Evolutionary conservation across 1,140 invertebrate species (phyloP).

Genomic region (Aphaenogaster rudis): DNA sequence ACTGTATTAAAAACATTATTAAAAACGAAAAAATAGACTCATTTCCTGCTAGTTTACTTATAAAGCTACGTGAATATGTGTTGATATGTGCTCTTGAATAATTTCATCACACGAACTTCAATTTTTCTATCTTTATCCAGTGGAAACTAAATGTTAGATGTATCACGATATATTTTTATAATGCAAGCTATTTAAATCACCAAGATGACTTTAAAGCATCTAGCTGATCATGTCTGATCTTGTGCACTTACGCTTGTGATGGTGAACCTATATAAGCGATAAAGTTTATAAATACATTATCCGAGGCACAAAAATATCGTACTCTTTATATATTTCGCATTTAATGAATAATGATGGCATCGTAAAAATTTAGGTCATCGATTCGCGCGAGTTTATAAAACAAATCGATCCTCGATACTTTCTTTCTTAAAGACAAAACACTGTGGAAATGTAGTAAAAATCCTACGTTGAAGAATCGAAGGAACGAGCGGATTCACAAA

Average conservation of each 20-base stretch:
- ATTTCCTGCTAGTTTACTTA: not conserved
- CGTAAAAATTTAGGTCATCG: constrained; percentile 9
- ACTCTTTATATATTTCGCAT: constrained; percentile 18
- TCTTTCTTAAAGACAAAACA: not conserved
- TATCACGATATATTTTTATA: not conserved
- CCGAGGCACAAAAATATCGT: not conserved
- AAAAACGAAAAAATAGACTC: not conserved
- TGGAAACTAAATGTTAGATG: not conserved
- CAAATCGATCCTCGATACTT: constrained; percentile 2
- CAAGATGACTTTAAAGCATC: not conserved
- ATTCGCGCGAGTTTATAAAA: not conserved
- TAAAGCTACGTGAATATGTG: not conserved
- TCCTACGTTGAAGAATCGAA: not conserved
- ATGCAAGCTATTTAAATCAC: constrained; percentile 19
- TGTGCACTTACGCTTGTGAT: not conserved
- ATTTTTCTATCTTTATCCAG: not conserved
- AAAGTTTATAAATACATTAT: constrained; percentile 26
- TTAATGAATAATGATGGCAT: constrained; percentile 30
- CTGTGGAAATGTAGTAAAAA: not conserved
- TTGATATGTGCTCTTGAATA: not conserved
- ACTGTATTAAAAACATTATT: not conserved
- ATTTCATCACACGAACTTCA: not conserved
- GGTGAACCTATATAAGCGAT: not conserved
- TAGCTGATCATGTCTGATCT: not conserved
- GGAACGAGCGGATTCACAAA: not conserved